phyloP scores from a whole-genome alignment of 2,888 invertebrate species.

The Smittia aterrima region DNA sequence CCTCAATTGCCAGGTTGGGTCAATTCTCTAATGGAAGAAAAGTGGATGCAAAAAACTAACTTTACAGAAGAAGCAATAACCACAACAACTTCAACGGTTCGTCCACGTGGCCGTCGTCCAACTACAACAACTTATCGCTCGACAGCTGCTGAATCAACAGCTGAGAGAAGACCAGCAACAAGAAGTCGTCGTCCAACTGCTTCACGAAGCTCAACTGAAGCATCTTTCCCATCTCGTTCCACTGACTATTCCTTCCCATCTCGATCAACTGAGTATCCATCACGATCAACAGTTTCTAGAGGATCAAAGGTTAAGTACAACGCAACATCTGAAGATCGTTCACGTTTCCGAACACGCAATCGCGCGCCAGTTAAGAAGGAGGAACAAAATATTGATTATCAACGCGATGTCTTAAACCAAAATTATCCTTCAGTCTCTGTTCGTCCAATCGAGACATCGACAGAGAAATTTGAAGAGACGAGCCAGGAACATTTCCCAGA shows the following conservation, averaged over 20 bases:
- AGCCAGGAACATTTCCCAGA: constrained; percentile 57
- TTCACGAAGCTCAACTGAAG: constrained; percentile 45
- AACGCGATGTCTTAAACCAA: constrained; percentile 63
- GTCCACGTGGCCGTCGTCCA: constrained; percentile 57
- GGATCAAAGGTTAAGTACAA: constrained; percentile 52
- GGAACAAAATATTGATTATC: constrained; percentile 57
- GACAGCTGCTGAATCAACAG: constrained; percentile 47
- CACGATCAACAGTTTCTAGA: constrained; percentile 45
- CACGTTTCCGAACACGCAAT: constrained; percentile 47
- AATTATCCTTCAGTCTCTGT: constrained; percentile 62
- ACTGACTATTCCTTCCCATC: constrained; percentile 30
- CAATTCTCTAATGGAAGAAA: constrained; percentile 60
- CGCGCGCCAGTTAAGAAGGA: constrained; percentile 47
- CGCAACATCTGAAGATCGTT: constrained; percentile 52
- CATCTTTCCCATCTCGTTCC: constrained; percentile 25
- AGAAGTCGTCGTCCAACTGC: constrained; percentile 54
- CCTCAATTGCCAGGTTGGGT: constrained; percentile 62
- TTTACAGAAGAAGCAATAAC: constrained; percentile 50
- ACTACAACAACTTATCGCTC: constrained; percentile 50
- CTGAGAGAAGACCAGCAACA: constrained; percentile 48
- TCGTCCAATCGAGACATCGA: constrained; percentile 46
- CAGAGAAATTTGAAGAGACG: constrained; percentile 40
- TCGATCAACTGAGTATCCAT: constrained; percentile 42
- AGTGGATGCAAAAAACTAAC: constrained; percentile 43
- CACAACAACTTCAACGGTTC: constrained; percentile 55